Percentiles rank a stretch among this genome's conserved stretches.
Conservation (phyloP, 2,113 vertebrate species). For the Xiphophorus couchianus region DNA sequence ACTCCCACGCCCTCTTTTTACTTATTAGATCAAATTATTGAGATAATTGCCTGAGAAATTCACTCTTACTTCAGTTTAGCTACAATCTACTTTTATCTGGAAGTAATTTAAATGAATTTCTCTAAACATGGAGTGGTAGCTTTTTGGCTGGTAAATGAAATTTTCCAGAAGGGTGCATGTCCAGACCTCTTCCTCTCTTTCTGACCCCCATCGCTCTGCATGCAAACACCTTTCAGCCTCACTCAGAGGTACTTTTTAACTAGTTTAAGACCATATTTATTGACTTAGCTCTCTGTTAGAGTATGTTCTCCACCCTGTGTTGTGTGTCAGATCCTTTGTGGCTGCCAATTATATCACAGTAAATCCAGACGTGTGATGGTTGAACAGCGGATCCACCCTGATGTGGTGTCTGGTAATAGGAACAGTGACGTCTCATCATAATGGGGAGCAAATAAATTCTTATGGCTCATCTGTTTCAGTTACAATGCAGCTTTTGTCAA, state of each 20-base stretch:
- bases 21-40: neutral
- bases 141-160: neutral
- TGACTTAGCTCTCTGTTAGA: slow-evolving; percentile 25
- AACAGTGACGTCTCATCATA: neutral
- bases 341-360: slow-evolving; percentile 16
- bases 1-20: neutral
- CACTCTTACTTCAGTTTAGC: neutral
- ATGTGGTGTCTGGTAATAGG: slow-evolving; percentile 4
- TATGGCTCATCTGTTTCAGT: too few species aligned
- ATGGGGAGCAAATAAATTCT: neutral
- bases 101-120: neutral
- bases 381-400: slow-evolving; percentile 39
- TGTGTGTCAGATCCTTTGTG: slow-evolving; percentile 18
- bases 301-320: slow-evolving; percentile 15
- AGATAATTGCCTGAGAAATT: neutral
- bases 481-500: too few species aligned
- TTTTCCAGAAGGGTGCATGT: neutral
- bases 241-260: neutral
- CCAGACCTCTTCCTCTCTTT: slow-evolving; percentile 14
- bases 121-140: neutral
- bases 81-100: neutral
- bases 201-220: neutral
- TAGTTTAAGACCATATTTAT: slow-evolving; percentile 14
- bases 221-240: slow-evolving; percentile 25
- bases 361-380: slow-evolving; percentile 35